These are phyloP conservation scores for Zaprionus ghesquierei DNA, from an alignment of 1,140 invertebrate species.

Conservation along the genomic window DNA sequence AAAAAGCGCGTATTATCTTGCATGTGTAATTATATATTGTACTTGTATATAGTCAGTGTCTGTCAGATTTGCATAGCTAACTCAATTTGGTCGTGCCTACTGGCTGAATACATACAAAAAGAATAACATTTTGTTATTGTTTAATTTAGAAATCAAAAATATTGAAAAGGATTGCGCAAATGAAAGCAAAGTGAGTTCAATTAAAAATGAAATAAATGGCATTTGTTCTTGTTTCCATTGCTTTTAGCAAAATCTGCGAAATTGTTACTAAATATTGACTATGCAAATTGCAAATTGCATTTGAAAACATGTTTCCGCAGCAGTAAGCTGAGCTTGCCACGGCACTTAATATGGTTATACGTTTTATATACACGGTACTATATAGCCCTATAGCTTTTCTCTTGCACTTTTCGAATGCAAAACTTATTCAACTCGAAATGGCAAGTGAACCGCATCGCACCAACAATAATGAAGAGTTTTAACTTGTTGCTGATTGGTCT, in stretches of 20 bases:
- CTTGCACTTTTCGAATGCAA: constrained; percentile 52
- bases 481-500: constrained; percentile 60
- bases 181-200: neutral
- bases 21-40: neutral
- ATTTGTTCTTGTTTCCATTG: neutral
- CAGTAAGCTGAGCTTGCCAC: neutral
- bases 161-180: neutral
- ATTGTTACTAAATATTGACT: neutral
- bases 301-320: neutral
- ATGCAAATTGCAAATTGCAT: neutral
- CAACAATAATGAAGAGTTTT: constrained; percentile 71
- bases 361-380: neutral
- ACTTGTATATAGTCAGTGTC: neutral
- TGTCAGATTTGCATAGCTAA: neutral
- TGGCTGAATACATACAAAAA: neutral
- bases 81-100: neutral
- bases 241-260: neutral
- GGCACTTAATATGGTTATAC: neutral
- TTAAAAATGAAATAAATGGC: neutral
- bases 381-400: constrained; percentile 22
- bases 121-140: neutral
- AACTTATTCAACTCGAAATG: constrained; percentile 42
- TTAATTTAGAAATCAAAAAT: neutral
- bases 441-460: constrained; percentile 70
- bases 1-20: neutral